Conservation (phyloP, 2,888 invertebrate genomes). For the Ochlodes sylvanus region DNA sequence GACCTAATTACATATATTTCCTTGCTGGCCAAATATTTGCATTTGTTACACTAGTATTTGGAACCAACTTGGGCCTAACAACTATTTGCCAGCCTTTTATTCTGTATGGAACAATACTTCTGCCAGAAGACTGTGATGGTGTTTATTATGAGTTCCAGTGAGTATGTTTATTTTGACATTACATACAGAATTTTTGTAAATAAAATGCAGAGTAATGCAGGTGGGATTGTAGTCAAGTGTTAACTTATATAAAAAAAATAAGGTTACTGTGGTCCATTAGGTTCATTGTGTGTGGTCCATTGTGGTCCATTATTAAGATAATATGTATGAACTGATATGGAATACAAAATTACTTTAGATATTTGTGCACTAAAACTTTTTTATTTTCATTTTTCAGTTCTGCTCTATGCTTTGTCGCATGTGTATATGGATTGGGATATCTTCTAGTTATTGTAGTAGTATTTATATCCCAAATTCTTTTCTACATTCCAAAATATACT, state of each 20-base stretch:
- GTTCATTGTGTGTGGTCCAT: too few relatives aligned
- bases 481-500: conserved; percentile 75
- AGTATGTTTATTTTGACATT: not conserved
- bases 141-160: conserved; percentile 92
- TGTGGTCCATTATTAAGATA: too few relatives aligned
- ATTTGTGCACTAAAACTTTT: not conserved
- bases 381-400: conserved; percentile 70
- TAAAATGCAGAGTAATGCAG: too few relatives aligned
- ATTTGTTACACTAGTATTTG: conserved; percentile 88
- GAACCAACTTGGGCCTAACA: conserved; percentile 92
- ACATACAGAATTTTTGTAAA: too few relatives aligned
- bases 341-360: not conserved
- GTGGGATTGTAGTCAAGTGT: too few relatives aligned
- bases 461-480: conserved; percentile 72
- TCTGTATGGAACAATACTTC: conserved; percentile 87
- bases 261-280: too few relatives aligned
- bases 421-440: conserved; percentile 77
- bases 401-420: conserved; percentile 84
- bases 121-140: conserved; percentile 94
- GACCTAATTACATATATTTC: conserved; percentile 91
- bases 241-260: too few relatives aligned
- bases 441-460: conserved; percentile 74
- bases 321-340: too few relatives aligned
- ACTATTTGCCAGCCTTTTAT: conserved; percentile 94
- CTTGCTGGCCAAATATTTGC: conserved; percentile 88